Percentiles rank a stretch among this genome's conserved stretches.
These are phyloP conservation scores for Deroptyus accipitrinus DNA, from an alignment of 2,113 vertebrate species.

Conservation along the genomic window DNA sequence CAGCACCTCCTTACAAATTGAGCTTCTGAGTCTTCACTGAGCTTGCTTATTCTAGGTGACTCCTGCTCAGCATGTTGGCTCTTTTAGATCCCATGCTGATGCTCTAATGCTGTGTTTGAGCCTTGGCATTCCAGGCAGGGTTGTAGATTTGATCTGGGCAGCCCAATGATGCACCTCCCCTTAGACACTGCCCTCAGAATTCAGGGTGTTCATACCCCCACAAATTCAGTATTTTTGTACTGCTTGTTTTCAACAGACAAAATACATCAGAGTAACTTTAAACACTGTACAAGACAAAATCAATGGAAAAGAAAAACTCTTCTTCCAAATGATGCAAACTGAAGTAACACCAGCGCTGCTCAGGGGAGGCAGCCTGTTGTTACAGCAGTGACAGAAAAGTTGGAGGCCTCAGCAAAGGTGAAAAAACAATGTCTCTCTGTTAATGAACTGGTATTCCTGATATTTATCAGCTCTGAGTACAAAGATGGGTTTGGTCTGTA, in stretches of 20 bases:
- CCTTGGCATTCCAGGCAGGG: neutral
- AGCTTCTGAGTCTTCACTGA: neutral
- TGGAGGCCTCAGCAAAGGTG: neutral
- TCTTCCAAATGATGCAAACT: neutral
- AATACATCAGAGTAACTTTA: neutral
- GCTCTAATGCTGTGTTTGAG: neutral
- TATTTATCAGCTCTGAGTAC: neutral
- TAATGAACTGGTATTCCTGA: neutral
- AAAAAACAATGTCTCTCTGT: neutral
- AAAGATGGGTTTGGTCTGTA: neutral
- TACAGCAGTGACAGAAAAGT: neutral
- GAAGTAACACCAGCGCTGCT: neutral
- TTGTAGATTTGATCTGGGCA: neutral
- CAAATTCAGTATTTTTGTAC: neutral
- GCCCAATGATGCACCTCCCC: rapidly evolving
- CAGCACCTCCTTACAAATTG: neutral
- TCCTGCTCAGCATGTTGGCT: neutral
- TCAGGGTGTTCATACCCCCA: neutral
- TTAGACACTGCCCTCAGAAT: neutral
- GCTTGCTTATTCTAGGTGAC: neutral
- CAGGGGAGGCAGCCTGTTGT: neutral
- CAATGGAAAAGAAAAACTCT: neutral
- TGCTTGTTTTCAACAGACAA: neutral
- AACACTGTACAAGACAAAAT: neutral
- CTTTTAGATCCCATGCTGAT: neutral